Conservation (phyloP, 2,113 vertebrate species). For the Takifugu bimaculatus region DNA sequence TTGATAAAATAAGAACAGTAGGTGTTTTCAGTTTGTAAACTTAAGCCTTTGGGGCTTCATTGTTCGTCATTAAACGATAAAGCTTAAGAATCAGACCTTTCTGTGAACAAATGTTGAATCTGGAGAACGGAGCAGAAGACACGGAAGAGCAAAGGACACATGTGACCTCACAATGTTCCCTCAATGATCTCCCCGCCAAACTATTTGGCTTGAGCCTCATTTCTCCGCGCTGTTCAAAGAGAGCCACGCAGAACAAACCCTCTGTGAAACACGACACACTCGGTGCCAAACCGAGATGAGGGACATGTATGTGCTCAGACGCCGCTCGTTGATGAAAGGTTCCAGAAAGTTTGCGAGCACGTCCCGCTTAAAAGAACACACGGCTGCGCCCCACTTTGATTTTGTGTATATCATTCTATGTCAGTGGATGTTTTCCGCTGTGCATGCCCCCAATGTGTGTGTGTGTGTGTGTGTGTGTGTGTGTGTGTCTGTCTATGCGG, state of each 20-base stretch:
- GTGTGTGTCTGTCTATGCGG: constrained; percentile 24
- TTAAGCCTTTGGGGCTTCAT: neutral
- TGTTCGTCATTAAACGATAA: neutral
- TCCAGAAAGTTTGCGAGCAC: constrained; percentile 25
- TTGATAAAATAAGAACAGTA: constrained; percentile 39
- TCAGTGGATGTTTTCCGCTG: constrained; percentile 11
- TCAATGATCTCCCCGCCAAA: constrained; percentile 66
- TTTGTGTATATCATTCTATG: constrained; percentile 1
- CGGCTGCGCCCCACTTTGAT: constrained; percentile 30
- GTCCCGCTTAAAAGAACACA: constrained; percentile 15
- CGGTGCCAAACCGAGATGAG: constrained; percentile 27
- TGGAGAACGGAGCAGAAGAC: constrained; percentile 27
- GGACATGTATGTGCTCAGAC: constrained; percentile 26
- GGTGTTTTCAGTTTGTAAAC: constrained; percentile 45
- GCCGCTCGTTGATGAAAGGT: constrained; percentile 31
- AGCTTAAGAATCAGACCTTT: neutral
- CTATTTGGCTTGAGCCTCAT: constrained; percentile 62
- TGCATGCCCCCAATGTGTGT: constrained; percentile 1
- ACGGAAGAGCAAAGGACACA: constrained; percentile 54
- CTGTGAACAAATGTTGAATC: constrained; percentile 13
- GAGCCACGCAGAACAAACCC: constrained; percentile 37
- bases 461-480: constrained; percentile 1
- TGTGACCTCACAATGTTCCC: constrained; percentile 63
- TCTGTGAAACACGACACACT: constrained; percentile 63
- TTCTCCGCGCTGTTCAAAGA: constrained; percentile 59